phyloP scores from a whole-genome alignment of 2,113 vertebrate genomes.

The Bothrops jararaca region DNA sequence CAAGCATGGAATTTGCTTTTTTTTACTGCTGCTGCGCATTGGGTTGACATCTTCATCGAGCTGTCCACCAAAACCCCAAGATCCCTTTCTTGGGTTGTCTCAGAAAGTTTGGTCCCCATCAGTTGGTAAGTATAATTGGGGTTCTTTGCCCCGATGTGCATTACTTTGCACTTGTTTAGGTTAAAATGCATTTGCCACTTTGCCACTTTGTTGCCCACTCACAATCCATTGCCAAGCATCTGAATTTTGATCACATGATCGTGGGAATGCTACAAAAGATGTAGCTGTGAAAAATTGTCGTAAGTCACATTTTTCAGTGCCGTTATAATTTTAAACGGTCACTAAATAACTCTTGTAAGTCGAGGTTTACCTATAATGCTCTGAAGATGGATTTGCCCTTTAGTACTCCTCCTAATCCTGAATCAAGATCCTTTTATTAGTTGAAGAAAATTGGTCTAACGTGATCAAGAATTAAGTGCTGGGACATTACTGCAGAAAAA shows the following conservation, averaged over 20 bases:
- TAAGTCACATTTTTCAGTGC: neutral
- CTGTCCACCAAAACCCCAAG: too few species aligned
- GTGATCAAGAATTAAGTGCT: neutral
- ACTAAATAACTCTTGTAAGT: neutral
- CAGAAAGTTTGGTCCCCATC: too few species aligned
- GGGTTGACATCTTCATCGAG: too few species aligned
- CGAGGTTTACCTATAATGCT: neutral
- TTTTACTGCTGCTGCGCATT: too few species aligned
- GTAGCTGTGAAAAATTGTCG: neutral
- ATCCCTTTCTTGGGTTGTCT: too few species aligned
- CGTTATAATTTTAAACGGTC: neutral
- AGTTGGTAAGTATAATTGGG: too few species aligned
- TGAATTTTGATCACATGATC: neutral
- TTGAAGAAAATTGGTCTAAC: neutral
- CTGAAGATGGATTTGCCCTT: neutral
- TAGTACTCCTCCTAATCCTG: neutral
- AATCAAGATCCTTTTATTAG: neutral
- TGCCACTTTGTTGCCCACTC: too few species aligned
- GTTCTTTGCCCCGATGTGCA: too few species aligned
- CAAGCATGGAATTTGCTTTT: too few species aligned
- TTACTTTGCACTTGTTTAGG: too few species aligned
- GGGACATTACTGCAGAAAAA: neutral
- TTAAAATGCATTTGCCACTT: too few species aligned
- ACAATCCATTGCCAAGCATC: neutral
- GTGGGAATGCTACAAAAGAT: neutral